These are phyloP conservation scores for Parambassis ranga DNA, from an alignment of 2,797 vertebrate genomes.

Conservation along the genomic window DNA sequence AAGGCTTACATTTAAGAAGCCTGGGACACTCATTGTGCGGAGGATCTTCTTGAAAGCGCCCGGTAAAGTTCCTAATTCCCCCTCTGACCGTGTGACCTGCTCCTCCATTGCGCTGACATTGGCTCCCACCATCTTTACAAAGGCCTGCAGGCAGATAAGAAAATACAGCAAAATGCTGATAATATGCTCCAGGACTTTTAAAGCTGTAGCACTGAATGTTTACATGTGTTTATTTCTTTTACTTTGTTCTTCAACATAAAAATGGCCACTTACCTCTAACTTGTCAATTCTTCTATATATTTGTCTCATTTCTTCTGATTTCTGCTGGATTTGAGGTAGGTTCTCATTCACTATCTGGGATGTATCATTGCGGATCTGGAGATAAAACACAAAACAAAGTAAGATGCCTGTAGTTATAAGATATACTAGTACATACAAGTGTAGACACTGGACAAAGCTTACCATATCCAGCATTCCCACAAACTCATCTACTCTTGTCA, in stretches of 20 bases:
- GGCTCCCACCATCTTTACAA: conserved; percentile 90
- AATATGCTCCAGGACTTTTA: not conserved
- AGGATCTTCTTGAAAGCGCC: conserved; percentile 89
- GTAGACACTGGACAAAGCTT: conserved; percentile 6
- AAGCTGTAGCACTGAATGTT: no score
- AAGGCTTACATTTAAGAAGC: conserved; percentile 84
- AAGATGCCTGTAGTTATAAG: not conserved
- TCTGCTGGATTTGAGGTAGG: conserved; percentile 88
- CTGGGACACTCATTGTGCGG: conserved; percentile 86
- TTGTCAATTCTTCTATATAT: conserved; percentile 92
- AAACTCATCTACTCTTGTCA: conserved; percentile 94
- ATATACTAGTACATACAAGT: not conserved
- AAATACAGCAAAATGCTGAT: not conserved
- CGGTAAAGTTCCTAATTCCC: conserved; percentile 86
- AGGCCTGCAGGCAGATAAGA: conserved; percentile 72
- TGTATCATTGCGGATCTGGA: conserved; percentile 88
- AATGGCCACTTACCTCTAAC: conserved; percentile 84
- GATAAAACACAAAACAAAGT: not conserved
- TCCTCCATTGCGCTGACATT: conserved; percentile 89
- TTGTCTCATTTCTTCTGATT: conserved; percentile 89
- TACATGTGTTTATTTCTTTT: no score
- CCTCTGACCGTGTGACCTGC: conserved; percentile 89
- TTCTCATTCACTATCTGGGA: conserved; percentile 91
- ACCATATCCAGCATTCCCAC: conserved; percentile 98
- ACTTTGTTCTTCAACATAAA: not conserved